These are phyloP conservation scores for Amyelois transitella DNA, from an alignment of 1,140 invertebrate genomes.

Conservation along the genomic window DNA sequence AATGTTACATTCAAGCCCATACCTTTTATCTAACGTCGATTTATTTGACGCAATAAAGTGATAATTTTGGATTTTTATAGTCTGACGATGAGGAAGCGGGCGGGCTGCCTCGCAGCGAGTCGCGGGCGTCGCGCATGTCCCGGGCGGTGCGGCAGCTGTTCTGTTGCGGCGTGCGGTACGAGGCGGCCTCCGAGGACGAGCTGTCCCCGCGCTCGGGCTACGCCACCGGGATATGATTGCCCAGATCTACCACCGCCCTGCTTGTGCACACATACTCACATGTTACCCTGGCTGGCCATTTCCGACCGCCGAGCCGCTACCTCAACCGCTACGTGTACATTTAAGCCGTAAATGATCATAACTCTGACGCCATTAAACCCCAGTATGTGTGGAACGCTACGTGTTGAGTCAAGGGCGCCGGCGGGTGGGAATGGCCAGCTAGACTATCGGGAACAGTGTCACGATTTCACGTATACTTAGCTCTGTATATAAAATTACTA, in stretches of 20 bases:
- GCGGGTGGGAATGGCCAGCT: slow-evolving; percentile 40
- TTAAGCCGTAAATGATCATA: background rate
- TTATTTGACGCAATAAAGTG: background rate
- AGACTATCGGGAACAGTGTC: slow-evolving; percentile 19
- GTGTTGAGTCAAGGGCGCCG: background rate
- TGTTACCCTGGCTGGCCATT: slow-evolving; percentile 38
- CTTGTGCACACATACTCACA: slow-evolving; percentile 7
- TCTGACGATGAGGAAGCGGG: slow-evolving; percentile 60
- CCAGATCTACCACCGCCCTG: background rate
- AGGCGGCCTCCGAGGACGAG: slow-evolving; percentile 50
- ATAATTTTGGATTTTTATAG: slow-evolving; percentile 31
- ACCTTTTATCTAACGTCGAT: background rate
- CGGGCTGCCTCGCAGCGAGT: slow-evolving; percentile 62
- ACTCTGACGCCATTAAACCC: background rate
- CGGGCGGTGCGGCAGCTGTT: slow-evolving; percentile 51
- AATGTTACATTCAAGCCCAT: too few species aligned
- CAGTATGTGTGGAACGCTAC: background rate
- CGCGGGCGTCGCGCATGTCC: slow-evolving; percentile 45
- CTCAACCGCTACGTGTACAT: background rate
- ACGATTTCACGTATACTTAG: slow-evolving; percentile 33
- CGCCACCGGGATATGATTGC: slow-evolving; percentile 33
- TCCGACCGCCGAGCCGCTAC: slow-evolving; percentile 12
- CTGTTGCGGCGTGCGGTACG: slow-evolving; percentile 55
- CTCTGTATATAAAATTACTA: slow-evolving; percentile 55
- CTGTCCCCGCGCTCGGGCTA: slow-evolving; percentile 30